phyloP scores from a whole-genome alignment of 1,140 invertebrate species.

The Melipona quadrifasciata region DNA sequence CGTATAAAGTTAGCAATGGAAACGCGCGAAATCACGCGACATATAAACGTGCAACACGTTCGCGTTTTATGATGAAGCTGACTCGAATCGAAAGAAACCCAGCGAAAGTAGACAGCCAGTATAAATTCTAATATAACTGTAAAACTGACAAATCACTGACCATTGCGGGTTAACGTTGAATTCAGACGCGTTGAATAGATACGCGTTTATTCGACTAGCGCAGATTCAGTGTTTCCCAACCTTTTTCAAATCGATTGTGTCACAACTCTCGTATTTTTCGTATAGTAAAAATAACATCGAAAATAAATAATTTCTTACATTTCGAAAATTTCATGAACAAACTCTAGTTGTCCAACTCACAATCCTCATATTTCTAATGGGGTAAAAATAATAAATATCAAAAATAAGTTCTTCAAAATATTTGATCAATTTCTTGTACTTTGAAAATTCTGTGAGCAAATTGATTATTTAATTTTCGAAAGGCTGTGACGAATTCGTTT shows the following conservation, averaged over 20 bases:
- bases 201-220: slow-evolving; percentile 8
- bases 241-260: background rate
- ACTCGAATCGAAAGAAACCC: slow-evolving; percentile 6
- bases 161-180: slow-evolving; percentile 6
- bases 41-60: background rate
- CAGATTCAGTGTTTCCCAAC: slow-evolving; percentile 15
- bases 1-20: background rate
- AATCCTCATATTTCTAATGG: no score
- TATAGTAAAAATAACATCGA: no score
- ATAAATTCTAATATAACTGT: slow-evolving; percentile 52
- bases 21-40: background rate
- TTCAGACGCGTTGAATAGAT: slow-evolving; percentile 3
- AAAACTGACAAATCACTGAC: slow-evolving; percentile 44
- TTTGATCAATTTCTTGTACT: no score
- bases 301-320: no score
- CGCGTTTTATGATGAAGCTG: slow-evolving; percentile 16
- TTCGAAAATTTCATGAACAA: no score
- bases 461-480: no score
- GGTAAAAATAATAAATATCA: no score
- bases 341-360: no score
- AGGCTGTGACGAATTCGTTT: no score
- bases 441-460: no score
- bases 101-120: slow-evolving; percentile 1
- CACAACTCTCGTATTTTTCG: no score
- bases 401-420: no score